Evolutionary conservation across 2,888 invertebrate genomes (phyloP), one percentile per base, ranked within the genome.

Genomic region (Caradrina clavipalpis): DNA sequence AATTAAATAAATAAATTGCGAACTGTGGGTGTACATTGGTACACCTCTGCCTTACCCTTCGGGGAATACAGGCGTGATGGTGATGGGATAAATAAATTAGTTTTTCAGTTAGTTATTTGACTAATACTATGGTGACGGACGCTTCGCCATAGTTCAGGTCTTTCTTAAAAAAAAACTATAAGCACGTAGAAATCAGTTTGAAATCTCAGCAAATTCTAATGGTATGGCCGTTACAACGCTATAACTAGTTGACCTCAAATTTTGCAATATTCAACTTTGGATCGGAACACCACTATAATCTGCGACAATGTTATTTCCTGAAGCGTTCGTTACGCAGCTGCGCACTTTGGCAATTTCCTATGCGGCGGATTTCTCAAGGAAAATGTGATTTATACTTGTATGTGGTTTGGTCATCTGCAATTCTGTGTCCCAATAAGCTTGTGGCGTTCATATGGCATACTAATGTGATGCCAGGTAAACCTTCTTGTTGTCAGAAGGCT

Each of bases 261-360:
- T 65, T 73, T 22, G 47, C 15, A 5, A 15, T 21, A 53, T 65
- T 57, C 45, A 19, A 31, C 26, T 10, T 31, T 22, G 10, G 54
- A 69, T 69, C 19, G 19, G 35, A 63, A 39, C 54, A 56, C 55
- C 54, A 56, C 55, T 56, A 31, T 70, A 47, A 70, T 66, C 45
- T 35, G 15, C 15, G 77, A 59, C 78, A 77, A 19, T 53, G 51
- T 64, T 61, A 64, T 64, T 81, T 78, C 77, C 81, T 70, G 49
- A 57, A 64, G 19, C 21, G 61, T 49, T 60, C 26, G 65, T 63
- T 63, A 56, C 49, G 35, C 60, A 11, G 26, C 50, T 74, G 19
- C 19, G 59, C 39, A 47, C 42, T 77, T 65, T 65, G 59, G 42
- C 17, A 19, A 70, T 70, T 56, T 80, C 76, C 70, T 54, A 17